Conservation (phyloP, 2,797 vertebrate genomes). For the Spinus pinus region DNA sequence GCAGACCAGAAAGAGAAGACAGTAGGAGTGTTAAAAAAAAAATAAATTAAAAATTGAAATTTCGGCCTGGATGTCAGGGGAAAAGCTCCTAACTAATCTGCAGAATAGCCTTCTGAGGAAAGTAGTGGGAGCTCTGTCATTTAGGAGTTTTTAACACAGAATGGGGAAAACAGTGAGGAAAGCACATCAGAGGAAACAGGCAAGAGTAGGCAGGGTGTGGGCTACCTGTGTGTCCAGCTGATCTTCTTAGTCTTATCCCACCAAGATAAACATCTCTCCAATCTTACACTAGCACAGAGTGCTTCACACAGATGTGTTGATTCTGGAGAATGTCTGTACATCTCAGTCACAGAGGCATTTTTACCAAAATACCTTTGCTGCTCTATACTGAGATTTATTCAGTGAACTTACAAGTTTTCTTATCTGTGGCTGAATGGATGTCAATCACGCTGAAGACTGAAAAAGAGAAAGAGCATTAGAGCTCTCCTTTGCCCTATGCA, state of each 20-base stretch:
- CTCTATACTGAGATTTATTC: neutral
- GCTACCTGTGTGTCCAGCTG: neutral
- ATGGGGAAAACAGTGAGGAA: neutral
- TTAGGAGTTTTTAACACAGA: neutral
- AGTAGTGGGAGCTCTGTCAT: neutral
- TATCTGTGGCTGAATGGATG: neutral
- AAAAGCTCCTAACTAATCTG: neutral
- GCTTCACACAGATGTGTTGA: neutral
- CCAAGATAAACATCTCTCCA: neutral
- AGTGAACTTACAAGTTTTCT: neutral
- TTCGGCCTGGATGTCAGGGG: neutral
- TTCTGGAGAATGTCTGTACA: neutral
- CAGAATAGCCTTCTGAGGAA: neutral
- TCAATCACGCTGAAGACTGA: neutral
- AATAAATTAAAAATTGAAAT: neutral
- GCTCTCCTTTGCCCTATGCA: neutral
- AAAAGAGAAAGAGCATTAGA: neutral
- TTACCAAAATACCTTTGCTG: neutral
- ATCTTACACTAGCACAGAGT: neutral
- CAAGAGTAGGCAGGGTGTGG: neutral
- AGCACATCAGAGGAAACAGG: neutral
- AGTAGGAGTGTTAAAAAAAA: neutral
- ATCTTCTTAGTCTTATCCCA: neutral
- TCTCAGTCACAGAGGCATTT: slow-evolving; percentile 18
- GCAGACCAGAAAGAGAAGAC: neutral